Conservation (phyloP, 2,113 vertebrate genomes). For the Campylomormyrus tamandua region DNA sequence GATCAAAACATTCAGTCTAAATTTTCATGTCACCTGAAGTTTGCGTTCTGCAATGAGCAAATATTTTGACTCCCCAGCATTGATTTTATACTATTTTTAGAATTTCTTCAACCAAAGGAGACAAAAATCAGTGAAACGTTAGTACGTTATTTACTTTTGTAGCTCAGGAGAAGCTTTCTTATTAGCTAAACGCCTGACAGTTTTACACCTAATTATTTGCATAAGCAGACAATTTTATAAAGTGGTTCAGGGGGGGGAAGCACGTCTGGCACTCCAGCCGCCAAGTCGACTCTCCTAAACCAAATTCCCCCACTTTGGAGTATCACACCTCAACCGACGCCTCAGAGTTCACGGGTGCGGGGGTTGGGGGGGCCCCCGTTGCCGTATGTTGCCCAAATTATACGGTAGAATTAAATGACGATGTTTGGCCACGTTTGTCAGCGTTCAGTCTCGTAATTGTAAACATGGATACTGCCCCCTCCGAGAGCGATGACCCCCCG, state of each 20-base stretch:
- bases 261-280: not conserved
- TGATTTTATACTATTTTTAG: not conserved
- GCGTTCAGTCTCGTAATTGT: slow-evolving; percentile 55
- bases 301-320: not conserved
- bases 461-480: slow-evolving; percentile 57
- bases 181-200: not conserved
- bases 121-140: not conserved
- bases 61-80: not conserved
- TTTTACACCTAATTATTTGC: not conserved
- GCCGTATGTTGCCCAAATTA: slow-evolving; percentile 38
- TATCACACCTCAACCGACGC: not conserved
- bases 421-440: slow-evolving; percentile 47
- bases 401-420: slow-evolving; percentile 39
- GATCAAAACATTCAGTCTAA: not conserved
- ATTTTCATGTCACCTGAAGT: not conserved
- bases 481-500: slow-evolving; percentile 40
- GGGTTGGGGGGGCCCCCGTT: not conserved
- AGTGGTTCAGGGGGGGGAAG: not conserved
- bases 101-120: not conserved
- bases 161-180: not conserved
- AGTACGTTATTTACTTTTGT: not conserved
- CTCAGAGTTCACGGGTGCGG: not conserved
- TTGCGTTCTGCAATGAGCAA: not conserved
- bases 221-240: not conserved
- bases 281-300: not conserved